Evolutionary conservation across 2,797 vertebrate genomes (phyloP).

Genomic region (Acanthiza pusilla): DNA sequence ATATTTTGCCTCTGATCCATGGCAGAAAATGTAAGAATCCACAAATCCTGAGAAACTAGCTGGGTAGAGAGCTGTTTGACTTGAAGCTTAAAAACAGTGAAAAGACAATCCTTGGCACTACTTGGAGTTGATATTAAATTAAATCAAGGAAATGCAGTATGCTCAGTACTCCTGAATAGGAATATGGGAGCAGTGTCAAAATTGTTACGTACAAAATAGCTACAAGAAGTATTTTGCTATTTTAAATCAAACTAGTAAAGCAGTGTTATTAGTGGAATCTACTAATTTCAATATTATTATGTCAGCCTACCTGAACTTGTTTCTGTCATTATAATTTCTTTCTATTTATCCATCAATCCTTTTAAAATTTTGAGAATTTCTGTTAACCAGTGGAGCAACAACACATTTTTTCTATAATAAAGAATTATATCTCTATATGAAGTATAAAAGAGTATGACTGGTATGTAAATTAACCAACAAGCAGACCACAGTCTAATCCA

Average conservation of each 20-base stretch:
- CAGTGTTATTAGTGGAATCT: neutral
- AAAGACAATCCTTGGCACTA: neutral
- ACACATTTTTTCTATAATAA: neutral
- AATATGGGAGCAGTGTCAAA: neutral
- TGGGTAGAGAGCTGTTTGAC: neutral
- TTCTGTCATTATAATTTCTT: neutral
- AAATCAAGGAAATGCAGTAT: neutral
- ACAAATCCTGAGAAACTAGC: neutral
- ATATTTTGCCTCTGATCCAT: neutral
- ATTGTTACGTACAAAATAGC: neutral
- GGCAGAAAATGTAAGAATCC: neutral
- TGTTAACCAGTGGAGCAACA: neutral
- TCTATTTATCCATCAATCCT: neutral
- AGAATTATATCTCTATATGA: neutral
- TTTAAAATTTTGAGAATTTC: neutral
- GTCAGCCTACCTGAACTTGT: accelerated
- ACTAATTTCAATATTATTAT: neutral
- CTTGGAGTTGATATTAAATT: neutral
- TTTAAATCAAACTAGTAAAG: neutral
- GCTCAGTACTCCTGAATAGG: neutral
- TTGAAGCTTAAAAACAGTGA: neutral
- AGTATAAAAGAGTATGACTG: neutral
- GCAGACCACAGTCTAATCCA: neutral
- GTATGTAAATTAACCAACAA: neutral
- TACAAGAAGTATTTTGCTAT: neutral